A percentile compares a stretch with the other conserved stretches of the same genome.
These are phyloP conservation scores for Sebastiscus albofasciatus DNA, from an alignment of 2,797 vertebrate species.

Conservation along the genomic window DNA sequence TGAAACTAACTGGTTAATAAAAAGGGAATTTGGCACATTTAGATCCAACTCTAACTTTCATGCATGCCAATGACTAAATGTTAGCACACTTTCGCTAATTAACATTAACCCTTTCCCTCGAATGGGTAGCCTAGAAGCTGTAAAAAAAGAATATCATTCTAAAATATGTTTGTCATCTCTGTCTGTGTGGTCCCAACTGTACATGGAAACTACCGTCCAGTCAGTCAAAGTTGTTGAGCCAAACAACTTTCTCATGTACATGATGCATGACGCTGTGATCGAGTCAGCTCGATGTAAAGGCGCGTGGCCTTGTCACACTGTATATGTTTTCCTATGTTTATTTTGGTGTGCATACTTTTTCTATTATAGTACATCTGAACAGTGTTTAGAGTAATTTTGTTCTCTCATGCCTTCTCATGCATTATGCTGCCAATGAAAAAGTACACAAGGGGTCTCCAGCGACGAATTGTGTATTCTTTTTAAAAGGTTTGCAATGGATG, in stretches of 20 bases:
- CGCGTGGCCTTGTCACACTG: conserved; percentile 52
- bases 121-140: conserved; percentile 23
- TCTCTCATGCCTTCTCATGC: conserved; percentile 59
- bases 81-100: not conserved
- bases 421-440: conserved; percentile 78
- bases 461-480: conserved; percentile 89
- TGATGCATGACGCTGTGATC: conserved; percentile 91
- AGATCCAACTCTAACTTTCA: not conserved
- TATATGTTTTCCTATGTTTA: conserved; percentile 57
- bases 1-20: not conserved
- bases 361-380: conserved; percentile 42
- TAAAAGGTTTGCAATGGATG: conserved; percentile 90
- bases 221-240: conserved; percentile 88
- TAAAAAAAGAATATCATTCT: conserved; percentile 95
- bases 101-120: not conserved
- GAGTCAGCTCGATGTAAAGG: conserved; percentile 67
- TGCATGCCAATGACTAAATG: conserved; percentile 34
- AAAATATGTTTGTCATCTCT: conserved; percentile 95
- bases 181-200: conserved; percentile 93
- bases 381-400: conserved; percentile 52
- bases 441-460: conserved; percentile 83
- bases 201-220: conserved; percentile 93
- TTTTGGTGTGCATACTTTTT: conserved; percentile 55
- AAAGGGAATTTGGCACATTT: not conserved
- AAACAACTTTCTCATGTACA: conserved; percentile 94